phyloP scores from a whole-genome alignment of 1,140 invertebrate species.

The Atopsyche davidsoni region DNA sequence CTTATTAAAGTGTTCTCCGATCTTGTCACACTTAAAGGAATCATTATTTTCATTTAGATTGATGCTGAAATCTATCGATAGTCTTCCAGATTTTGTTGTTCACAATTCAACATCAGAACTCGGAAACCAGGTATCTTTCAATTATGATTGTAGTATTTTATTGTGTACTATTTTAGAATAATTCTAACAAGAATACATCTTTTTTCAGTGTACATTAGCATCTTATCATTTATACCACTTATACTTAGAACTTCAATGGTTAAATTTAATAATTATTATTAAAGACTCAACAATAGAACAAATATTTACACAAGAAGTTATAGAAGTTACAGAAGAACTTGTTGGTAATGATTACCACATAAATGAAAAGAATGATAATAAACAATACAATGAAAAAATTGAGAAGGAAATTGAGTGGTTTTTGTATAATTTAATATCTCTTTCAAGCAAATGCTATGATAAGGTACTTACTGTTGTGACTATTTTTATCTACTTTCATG shows the following conservation, averaged over 20 bases:
- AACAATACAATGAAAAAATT: conserved; percentile 17
- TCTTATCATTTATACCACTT: conserved; percentile 26
- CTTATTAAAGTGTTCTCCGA: not conserved
- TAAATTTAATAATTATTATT: conserved; percentile 14
- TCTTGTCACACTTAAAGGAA: conserved; percentile 14
- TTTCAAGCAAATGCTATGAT: conserved; percentile 24
- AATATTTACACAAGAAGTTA: conserved; percentile 12
- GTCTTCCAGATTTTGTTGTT: conserved; percentile 26
- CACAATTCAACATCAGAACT: conserved; percentile 21
- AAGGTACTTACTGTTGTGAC: conserved; percentile 20
- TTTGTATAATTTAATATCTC: conserved; percentile 25
- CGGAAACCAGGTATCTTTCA: conserved; percentile 28
- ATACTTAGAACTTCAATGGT: conserved; percentile 25
- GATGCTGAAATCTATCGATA: conserved; percentile 20
- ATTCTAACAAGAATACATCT: not conserved
- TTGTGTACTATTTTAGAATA: conserved; percentile 1
- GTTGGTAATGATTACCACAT: not conserved
- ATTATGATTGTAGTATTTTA: too few species aligned
- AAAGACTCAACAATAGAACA: conserved; percentile 16
- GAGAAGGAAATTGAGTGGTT: conserved; percentile 27
- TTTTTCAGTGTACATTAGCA: conserved; percentile 25
- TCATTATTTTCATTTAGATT: conserved; percentile 16
- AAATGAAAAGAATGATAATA: conserved; percentile 2
- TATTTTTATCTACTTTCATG: not conserved
- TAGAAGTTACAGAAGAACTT: conserved; percentile 14